A percentile compares a stretch with the other conserved stretches of the same genome.
phyloP scores from a whole-genome alignment of 2,888 invertebrate genomes.

The Parapristionchus giblindavisi region DNA sequence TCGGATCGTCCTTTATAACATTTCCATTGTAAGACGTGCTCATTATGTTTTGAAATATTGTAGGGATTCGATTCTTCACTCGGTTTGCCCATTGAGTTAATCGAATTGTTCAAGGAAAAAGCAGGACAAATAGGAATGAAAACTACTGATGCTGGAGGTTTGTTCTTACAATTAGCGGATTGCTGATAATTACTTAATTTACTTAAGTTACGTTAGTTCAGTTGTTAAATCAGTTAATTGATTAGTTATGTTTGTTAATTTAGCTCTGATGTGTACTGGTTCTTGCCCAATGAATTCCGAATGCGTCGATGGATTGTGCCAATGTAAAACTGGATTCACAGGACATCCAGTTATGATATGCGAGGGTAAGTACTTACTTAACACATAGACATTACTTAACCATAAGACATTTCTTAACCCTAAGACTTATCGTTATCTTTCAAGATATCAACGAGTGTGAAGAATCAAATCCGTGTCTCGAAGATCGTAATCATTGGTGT shows the following conservation, averaged over 20 bases:
- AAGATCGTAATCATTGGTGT: slow-evolving; percentile 62
- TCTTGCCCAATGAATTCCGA: slow-evolving; percentile 62
- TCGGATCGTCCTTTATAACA: no score
- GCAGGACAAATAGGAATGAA: no score
- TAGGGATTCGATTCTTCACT: no score
- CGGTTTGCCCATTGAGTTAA: no score
- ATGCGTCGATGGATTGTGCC: slow-evolving; percentile 58
- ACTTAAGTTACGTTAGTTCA: no score
- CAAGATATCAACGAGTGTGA: slow-evolving; percentile 56
- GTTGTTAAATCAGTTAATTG: not conserved
- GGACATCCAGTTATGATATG: slow-evolving; percentile 59
- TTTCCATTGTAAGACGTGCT: no score
- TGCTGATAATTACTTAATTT: no score
- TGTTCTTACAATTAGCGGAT: no score
- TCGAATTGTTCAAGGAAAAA: no score
- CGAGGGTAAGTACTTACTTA: slow-evolving; percentile 48
- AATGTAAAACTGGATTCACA: slow-evolving; percentile 59
- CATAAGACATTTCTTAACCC: slow-evolving; percentile 32
- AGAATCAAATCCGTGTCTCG: slow-evolving; percentile 47
- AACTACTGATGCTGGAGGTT: no score
- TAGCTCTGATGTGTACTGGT: slow-evolving; percentile 50
- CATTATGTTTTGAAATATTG: no score
- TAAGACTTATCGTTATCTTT: not conserved
- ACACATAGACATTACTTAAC: not conserved
- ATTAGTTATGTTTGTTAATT: not conserved